A percentile compares a stretch with the other conserved stretches of the same genome.
These are phyloP conservation scores for Poecile montanus DNA, from an alignment of 2,797 vertebrate species.

Conservation along the genomic window DNA sequence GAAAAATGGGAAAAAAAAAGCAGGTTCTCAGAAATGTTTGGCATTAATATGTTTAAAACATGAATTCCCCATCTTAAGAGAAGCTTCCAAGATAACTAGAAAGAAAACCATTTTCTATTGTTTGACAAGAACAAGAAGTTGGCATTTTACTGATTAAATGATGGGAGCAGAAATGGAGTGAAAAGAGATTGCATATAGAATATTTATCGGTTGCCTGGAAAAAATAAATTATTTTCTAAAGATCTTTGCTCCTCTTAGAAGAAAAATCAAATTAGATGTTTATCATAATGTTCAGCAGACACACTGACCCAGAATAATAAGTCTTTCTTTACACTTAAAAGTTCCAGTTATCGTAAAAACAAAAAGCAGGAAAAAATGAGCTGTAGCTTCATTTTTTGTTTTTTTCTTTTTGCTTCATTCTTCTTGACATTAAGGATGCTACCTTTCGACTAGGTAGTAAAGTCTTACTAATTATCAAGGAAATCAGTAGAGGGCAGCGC, in stretches of 20 bases:
- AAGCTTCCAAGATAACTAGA: neutral
- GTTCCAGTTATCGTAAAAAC: neutral
- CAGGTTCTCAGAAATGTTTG: neutral
- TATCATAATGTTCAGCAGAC: neutral
- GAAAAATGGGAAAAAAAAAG: neutral
- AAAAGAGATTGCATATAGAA: neutral
- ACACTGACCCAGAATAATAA: neutral
- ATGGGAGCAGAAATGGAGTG: neutral
- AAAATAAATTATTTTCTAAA: neutral
- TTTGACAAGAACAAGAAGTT: neutral
- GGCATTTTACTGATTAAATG: neutral
- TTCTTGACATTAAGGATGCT: neutral
- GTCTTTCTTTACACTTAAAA: neutral
- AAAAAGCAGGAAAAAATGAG: neutral
- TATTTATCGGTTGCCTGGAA: neutral
- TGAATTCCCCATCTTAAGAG: neutral
- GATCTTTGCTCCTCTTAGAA: neutral
- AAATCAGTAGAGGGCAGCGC: constrained; percentile 48
- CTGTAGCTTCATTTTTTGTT: neutral
- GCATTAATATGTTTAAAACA: neutral
- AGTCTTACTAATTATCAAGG: neutral
- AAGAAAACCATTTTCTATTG: neutral
- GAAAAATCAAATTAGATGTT: neutral
- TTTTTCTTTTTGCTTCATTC: neutral
- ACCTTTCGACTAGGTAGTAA: neutral